A percentile compares a stretch with the other conserved stretches of the same genome.
Conservation (phyloP, 2,113 vertebrate genomes). For the Tragulus kanchil region DNA sequence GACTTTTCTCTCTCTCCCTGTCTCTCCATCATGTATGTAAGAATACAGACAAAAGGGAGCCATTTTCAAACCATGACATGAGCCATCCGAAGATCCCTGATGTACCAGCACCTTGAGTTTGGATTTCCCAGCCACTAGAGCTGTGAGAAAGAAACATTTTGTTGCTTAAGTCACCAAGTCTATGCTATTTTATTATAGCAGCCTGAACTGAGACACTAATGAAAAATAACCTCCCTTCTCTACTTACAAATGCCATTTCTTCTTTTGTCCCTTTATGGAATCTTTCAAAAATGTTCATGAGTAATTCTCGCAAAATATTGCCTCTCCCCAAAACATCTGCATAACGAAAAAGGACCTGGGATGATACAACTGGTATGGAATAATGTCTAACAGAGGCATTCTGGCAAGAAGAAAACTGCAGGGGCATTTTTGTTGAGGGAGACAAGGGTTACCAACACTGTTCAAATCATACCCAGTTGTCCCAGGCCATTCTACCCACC, state of each 20-base stretch:
- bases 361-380: neutral
- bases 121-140: neutral
- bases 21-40: neutral
- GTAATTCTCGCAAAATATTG: neutral
- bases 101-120: neutral
- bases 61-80: neutral
- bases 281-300: neutral
- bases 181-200: neutral
- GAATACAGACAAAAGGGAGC: neutral
- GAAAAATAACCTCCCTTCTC: constrained; percentile 2
- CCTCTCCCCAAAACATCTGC: neutral
- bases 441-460: neutral
- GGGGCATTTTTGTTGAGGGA: neutral
- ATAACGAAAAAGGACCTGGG: neutral
- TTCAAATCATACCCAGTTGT: neutral
- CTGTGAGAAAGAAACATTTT: neutral
- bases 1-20: neutral
- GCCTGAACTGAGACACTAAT: neutral
- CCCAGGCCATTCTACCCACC: neutral
- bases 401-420: neutral
- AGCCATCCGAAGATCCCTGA: neutral
- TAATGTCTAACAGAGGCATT: neutral
- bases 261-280: neutral
- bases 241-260: neutral
- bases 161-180: neutral